Conservation (phyloP, 2,113 vertebrate species). For the Apeltes quadracus region DNA sequence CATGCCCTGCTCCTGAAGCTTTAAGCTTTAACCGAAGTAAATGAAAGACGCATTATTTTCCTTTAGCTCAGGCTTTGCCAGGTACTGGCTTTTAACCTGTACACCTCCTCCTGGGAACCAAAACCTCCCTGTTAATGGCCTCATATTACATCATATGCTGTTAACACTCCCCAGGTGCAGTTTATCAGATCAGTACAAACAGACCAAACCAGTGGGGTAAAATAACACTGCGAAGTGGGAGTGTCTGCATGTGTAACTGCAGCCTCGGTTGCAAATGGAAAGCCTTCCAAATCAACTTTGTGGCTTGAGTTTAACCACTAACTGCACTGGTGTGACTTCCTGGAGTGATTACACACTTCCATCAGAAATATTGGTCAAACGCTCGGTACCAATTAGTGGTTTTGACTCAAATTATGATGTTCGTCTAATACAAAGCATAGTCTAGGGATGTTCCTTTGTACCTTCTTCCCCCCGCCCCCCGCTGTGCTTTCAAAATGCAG, state of each 20-base stretch:
- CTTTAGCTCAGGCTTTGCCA: not conserved
- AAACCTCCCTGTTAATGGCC: conserved; percentile 12
- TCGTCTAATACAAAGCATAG: no score
- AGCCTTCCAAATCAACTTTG: not conserved
- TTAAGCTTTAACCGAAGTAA: not conserved
- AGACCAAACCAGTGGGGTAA: conserved; percentile 10
- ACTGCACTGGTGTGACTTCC: not conserved
- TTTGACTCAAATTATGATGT: not conserved
- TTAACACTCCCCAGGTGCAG: conserved; percentile 22
- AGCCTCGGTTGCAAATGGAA: conserved; percentile 3
- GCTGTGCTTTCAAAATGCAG: not conserved
- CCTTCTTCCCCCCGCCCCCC: no score
- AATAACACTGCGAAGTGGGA: not conserved
- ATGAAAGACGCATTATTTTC: not conserved
- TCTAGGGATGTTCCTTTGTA: no score
- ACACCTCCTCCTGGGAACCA: not conserved
- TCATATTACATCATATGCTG: conserved; percentile 12
- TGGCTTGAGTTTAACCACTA: not conserved
- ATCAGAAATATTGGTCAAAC: not conserved
- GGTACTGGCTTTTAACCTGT: conserved; percentile 16
- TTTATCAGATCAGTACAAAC: conserved; percentile 17
- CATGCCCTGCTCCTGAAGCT: not conserved
- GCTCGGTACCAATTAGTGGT: not conserved
- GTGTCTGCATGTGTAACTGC: conserved; percentile 20
- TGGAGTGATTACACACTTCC: not conserved